A percentile compares a stretch with the other conserved stretches of the same genome.
These are phyloP conservation scores for Pseudomyrmex dendroicus DNA, from an alignment of 1,140 invertebrate species.

Conservation along the genomic window DNA sequence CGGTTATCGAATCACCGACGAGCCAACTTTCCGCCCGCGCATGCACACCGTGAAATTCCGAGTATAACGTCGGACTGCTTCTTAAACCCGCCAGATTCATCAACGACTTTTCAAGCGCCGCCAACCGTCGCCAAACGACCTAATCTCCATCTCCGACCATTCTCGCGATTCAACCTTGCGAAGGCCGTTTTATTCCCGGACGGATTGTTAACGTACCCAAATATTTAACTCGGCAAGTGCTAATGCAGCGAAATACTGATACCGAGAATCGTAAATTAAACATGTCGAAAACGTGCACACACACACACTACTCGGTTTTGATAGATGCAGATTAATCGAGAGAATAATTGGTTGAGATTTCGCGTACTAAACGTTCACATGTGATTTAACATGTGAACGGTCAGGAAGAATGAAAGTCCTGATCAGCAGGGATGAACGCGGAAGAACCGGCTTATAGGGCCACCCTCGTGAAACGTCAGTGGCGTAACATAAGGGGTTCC, in stretches of 20 bases:
- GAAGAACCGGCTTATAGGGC: constrained; percentile 36
- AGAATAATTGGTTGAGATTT: constrained; percentile 6
- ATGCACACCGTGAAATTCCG: constrained; percentile 22
- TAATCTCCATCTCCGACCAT: constrained; percentile 39
- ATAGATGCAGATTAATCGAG: neutral
- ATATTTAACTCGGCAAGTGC: neutral
- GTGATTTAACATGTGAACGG: constrained; percentile 50
- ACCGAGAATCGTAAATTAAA: neutral
- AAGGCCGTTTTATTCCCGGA: constrained; percentile 3
- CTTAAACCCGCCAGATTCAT: constrained; percentile 37
- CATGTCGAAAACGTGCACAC: neutral
- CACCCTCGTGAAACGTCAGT: constrained; percentile 71
- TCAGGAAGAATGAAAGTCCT: constrained; percentile 51
- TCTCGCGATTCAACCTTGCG: constrained; percentile 30
- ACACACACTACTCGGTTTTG: neutral
- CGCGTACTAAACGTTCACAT: constrained; percentile 5
- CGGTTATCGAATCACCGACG: constrained; percentile 45
- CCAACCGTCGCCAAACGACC: constrained; percentile 23
- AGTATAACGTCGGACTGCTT: constrained; percentile 24
- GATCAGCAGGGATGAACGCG: constrained; percentile 55
- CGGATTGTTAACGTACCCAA: neutral
- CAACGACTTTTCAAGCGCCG: constrained; percentile 42
- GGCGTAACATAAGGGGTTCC: constrained; percentile 68
- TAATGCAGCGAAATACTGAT: neutral
- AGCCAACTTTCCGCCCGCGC: constrained; percentile 16